Conservation (phyloP, 92 coral and sea anemone genomes). For the Bergia puertoricense region DNA sequence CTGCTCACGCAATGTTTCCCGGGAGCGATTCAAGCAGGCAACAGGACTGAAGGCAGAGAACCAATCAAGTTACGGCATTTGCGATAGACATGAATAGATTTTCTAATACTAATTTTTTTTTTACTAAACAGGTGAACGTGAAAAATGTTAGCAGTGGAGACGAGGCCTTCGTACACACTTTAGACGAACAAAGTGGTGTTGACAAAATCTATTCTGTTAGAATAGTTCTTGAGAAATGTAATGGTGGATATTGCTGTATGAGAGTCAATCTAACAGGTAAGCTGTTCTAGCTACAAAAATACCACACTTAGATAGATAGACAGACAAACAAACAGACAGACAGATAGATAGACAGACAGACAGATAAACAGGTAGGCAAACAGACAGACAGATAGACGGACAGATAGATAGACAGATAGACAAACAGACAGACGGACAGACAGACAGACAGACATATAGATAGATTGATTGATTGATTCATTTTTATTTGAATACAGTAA, state of each 20-base stretch:
- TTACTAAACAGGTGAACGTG: background rate
- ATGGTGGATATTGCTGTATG: background rate
- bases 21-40: background rate
- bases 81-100: background rate
- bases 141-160: background rate
- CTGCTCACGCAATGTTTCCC: too few relatives aligned
- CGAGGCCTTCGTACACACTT: background rate
- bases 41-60: background rate
- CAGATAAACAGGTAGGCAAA: too few relatives aligned
- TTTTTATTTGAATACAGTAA: too few relatives aligned
- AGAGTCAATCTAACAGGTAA: background rate
- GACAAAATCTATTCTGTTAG: background rate
- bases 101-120: background rate
- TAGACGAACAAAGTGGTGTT: background rate
- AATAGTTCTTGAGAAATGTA: background rate
- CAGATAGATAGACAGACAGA: too few relatives aligned
- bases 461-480: too few relatives aligned
- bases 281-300: too few relatives aligned
- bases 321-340: too few relatives aligned
- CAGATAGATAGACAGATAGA: too few relatives aligned
- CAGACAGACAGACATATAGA: too few relatives aligned
- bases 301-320: too few relatives aligned
- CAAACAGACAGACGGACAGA: too few relatives aligned
- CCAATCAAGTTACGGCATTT: background rate
- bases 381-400: too few relatives aligned